Evolutionary conservation across 2,888 invertebrate genomes (phyloP).

Genomic region (Philereme vetulata): DNA sequence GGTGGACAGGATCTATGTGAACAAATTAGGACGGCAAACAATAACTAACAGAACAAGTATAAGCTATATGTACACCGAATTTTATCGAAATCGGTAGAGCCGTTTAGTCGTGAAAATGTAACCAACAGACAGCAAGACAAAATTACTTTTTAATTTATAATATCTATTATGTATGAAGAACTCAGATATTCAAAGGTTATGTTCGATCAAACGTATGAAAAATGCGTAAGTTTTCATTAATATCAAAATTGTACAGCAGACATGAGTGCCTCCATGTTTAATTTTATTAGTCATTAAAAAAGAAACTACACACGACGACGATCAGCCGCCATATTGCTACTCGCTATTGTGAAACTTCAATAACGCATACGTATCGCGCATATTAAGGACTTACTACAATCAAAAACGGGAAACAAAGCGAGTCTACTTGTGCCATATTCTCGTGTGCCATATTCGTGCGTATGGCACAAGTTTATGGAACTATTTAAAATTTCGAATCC

Average conservation of each 20-base stretch:
- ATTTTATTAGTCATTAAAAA: constrained; percentile 54
- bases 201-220: no score
- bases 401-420: constrained; percentile 80
- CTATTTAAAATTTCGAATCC: constrained; percentile 84
- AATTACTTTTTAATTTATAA: no score
- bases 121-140: no score
- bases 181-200: no score
- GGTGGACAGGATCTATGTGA: no score
- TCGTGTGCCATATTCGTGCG: constrained; percentile 76
- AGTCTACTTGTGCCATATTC: constrained; percentile 75
- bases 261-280: constrained; percentile 17
- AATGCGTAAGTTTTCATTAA: constrained; percentile 4
- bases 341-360: constrained; percentile 79
- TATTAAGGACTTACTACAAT: constrained; percentile 78
- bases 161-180: no score
- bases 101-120: no score
- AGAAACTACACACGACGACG: constrained; percentile 56
- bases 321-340: constrained; percentile 64
- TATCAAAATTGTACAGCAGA: constrained; percentile 16
- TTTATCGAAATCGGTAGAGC: no score
- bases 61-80: no score
- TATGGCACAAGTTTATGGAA: constrained; percentile 55
- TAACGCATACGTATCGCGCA: constrained; percentile 78
- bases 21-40: no score
- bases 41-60: no score